Conservation (phyloP, 2,888 invertebrate species). For the Scrobipalpa costella region DNA sequence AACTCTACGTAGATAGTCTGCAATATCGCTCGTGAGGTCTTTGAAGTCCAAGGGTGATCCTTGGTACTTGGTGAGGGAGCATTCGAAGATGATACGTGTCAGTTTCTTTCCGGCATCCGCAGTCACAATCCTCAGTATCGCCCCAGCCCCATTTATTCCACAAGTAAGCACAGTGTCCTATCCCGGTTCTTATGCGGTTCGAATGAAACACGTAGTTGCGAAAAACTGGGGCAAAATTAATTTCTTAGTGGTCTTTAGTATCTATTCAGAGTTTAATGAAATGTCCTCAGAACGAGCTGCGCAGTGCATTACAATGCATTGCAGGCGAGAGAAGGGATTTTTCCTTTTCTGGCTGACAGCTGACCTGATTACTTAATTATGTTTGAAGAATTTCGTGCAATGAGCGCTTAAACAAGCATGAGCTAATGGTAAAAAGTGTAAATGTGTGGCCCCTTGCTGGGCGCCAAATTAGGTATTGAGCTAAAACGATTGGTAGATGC, state of each 20-base stretch:
- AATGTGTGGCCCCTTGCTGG: slow-evolving; percentile 3
- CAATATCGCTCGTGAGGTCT: no score
- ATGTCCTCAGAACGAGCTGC: background rate
- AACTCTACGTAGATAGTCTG: no score
- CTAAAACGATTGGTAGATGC: no score
- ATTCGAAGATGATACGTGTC: no score
- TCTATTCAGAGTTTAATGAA: slow-evolving; percentile 11
- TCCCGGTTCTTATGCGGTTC: no score
- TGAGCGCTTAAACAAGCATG: background rate
- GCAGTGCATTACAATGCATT: slow-evolving; percentile 12
- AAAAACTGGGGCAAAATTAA: background rate
- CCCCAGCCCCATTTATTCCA: no score
- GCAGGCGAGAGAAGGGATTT: background rate
- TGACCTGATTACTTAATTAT: slow-evolving; percentile 15
- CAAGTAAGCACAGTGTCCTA: no score
- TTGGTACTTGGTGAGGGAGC: no score
- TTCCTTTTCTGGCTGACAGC: slow-evolving; percentile 1
- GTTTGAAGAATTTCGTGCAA: slow-evolving; percentile 40
- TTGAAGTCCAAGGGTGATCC: no score
- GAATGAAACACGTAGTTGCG: background rate
- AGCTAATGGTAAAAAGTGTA: background rate
- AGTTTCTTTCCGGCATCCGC: no score
- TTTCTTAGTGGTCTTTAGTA: slow-evolving; percentile 11
- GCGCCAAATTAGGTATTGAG: background rate
- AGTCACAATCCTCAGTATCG: no score